Base-by-base conservation (phyloP, 2,888 invertebrate genomes). In the Lepidochrysops patricia region DNA sequence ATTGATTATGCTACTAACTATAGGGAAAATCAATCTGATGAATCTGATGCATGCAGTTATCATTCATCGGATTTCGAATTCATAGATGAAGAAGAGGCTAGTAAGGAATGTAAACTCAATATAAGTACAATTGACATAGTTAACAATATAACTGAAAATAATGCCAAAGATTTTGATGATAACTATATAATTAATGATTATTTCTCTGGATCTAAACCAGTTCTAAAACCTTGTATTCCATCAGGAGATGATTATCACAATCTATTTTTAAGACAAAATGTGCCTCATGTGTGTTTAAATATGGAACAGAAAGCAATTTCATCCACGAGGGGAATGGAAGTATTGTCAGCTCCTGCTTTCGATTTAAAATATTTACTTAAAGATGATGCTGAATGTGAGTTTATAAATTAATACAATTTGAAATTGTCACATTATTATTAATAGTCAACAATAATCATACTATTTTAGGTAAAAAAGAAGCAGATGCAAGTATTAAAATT, bases 41-140 rank as follows among this genome's bases (percentile, higher is more conserved):
- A 68, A 43, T 63, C 63, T 1, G 64, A 68, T 27, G 61, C 67
- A 27, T 67, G 68, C 13, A 79, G 77, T 1, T 84, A 84, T 57
- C 67, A 79, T 62, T 84, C 85, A 0, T 80, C 84, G 4, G 83
- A 86, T 72, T 87, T 86, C 59, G 85, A 86, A 69, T 82, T 84
- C 59, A 85, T 85, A 48, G 72, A 73, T 1, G 85, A 86, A 72
- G 65, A 67, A 1, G 83, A 84, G 64, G 82, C 85, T 2, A 69
- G 69, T 57, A 63, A 63, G 19, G 66, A 70, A 3, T 73, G 72
- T 2, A 1, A 32, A 67, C 75, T 1, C 63, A 69, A 6, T 70
- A 74, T 54, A 4, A 23, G 49, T 50, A n/a, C 32, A 6, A 29
- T 13, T 43, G 27, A 37, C 27, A 37, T 13, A 23, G 12, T 32